Evolutionary conservation across 1,140 invertebrate genomes (phyloP).

Genomic region (Meloidogyne exigua): DNA sequence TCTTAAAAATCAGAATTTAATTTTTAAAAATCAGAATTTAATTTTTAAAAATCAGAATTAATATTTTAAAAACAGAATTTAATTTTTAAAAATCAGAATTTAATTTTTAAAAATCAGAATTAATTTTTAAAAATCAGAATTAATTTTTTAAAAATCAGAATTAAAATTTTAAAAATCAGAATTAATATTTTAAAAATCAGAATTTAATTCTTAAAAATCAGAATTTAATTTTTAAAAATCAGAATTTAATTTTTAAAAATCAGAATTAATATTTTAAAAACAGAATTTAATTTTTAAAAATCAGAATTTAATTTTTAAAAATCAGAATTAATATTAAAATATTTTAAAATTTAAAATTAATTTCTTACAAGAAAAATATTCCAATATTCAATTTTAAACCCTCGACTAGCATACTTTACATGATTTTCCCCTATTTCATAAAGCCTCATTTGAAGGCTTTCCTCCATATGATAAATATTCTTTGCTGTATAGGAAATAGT

Average conservation of each 20-base stretch:
- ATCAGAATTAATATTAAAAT: background rate
- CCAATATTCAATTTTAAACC: conserved; percentile 62
- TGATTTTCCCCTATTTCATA: conserved; percentile 55
- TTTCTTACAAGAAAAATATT: conserved; percentile 55
- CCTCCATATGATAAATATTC: conserved; percentile 62
- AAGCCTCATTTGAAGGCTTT: conserved; percentile 43
- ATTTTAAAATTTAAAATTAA: too few relatives aligned
- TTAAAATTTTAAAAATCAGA: conserved; percentile 3
- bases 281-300: background rate
- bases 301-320: conserved; percentile 8
- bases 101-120: background rate
- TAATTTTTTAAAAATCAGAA: conserved; percentile 1
- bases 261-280: background rate
- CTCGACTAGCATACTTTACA: conserved; percentile 56
- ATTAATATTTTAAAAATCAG: background rate
- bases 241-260: conserved; percentile 10
- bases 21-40: background rate
- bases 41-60: conserved; percentile 22
- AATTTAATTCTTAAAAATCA: background rate
- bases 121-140: conserved; percentile 1
- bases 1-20: background rate
- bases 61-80: background rate
- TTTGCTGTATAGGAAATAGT: conserved; percentile 59
- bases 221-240: background rate
- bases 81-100: background rate